Evolutionary conservation across 1,140 invertebrate genomes (phyloP).

Genomic region (Heliconius eleuchia): DNA sequence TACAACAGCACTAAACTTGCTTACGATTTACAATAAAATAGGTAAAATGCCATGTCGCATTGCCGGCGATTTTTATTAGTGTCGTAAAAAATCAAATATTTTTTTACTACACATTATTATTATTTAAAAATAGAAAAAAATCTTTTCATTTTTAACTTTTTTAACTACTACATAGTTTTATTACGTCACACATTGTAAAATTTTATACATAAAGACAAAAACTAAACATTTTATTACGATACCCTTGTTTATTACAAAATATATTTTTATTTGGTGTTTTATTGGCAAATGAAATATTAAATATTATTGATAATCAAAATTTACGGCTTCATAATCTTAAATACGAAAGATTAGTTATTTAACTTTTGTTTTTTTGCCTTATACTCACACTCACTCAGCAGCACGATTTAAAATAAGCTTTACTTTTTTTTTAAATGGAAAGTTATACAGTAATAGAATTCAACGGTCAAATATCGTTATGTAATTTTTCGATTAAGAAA

Average conservation of each 20-base stretch:
- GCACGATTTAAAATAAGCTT: no score
- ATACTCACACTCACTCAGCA: no score
- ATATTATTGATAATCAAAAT: not conserved
- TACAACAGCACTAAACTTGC: not conserved
- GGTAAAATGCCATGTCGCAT: not conserved
- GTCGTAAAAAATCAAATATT: not conserved
- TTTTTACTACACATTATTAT: not conserved
- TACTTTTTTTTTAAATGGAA: no score
- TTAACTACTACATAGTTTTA: no score
- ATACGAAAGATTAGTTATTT: not conserved
- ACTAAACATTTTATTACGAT: not conserved
- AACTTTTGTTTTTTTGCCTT: no score
- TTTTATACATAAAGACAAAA: not conserved
- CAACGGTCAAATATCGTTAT: no score
- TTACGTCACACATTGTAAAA: not conserved
- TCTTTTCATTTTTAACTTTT: no score
- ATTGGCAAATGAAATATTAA: not conserved
- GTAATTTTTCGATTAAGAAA: no score
- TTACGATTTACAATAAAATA: not conserved
- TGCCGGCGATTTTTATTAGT: not conserved
- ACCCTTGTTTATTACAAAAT: not conserved
- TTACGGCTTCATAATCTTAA: not conserved
- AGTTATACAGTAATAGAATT: no score
- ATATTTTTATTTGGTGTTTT: not conserved
- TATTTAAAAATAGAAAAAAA: no score